Evolutionary conservation across 2,888 invertebrate genomes (phyloP).

Genomic region (Thalpophila matura): DNA sequence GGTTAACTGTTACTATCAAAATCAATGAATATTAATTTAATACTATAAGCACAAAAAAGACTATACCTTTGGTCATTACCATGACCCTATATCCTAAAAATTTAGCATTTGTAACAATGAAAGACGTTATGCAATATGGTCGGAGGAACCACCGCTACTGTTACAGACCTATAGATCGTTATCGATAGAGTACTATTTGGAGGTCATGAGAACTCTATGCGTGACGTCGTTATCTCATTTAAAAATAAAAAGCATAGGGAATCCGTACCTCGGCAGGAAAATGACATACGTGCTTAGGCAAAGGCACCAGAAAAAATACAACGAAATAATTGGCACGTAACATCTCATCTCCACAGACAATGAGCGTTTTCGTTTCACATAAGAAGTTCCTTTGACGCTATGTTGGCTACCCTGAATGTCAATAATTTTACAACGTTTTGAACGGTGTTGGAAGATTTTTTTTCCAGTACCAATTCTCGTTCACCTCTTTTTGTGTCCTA

Average conservation of each 20-base stretch:
- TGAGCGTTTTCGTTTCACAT: constrained; percentile 46
- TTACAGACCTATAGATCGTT: constrained; percentile 63
- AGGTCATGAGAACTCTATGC: constrained; percentile 64
- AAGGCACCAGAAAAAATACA: constrained; percentile 31
- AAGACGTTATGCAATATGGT: constrained; percentile 44
- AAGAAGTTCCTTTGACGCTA: no score
- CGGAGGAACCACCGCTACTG: constrained; percentile 44
- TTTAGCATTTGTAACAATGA: constrained; percentile 29
- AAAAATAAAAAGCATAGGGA: constrained; percentile 50
- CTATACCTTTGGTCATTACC: constrained; percentile 10
- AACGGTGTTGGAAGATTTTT: no score
- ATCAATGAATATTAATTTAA: no score
- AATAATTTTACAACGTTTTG: no score
- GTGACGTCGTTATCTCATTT: constrained; percentile 58
- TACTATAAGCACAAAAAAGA: no score
- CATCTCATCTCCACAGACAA: constrained; percentile 55
- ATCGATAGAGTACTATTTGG: constrained; percentile 56
- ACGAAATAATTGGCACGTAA: constrained; percentile 51
- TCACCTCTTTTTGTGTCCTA: no score
- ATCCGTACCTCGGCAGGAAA: constrained; percentile 38
- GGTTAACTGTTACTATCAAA: no score
- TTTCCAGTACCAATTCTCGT: no score
- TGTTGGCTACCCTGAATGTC: no score
- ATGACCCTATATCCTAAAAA: not conserved
- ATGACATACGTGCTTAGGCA: constrained; percentile 52